Evolutionary conservation across 2,113 vertebrate species (phyloP).

Genomic region (Ancistrus triradiatus): DNA sequence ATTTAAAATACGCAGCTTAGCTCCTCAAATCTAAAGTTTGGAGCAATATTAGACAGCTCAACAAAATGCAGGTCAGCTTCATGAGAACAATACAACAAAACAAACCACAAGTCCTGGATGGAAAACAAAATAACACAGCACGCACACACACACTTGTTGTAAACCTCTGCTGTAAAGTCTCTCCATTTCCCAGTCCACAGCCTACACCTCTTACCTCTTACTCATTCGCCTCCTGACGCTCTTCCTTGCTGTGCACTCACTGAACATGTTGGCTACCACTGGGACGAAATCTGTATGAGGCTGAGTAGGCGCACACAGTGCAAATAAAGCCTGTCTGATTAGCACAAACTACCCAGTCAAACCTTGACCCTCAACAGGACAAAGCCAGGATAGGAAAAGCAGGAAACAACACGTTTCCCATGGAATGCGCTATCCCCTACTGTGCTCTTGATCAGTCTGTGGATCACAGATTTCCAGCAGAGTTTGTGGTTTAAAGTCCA

Average conservation of each 20-base stretch:
- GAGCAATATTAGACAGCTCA: too few species aligned
- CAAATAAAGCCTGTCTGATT: conserved; percentile 11
- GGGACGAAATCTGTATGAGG: conserved; percentile 35
- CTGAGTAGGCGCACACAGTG: neutral
- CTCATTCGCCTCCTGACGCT: conserved; percentile 50
- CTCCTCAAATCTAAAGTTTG: too few species aligned
- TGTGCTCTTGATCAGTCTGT: conserved; percentile 25
- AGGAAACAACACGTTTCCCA: conserved; percentile 52
- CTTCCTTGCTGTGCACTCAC: conserved; percentile 41
- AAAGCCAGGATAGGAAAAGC: conserved; percentile 42
- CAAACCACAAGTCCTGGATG: neutral
- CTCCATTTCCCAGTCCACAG: neutral
- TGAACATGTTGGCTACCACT: conserved; percentile 44
- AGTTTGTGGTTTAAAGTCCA: conserved; percentile 9
- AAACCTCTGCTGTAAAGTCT: neutral
- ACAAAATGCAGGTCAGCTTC: neutral
- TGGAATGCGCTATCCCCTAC: conserved; percentile 38
- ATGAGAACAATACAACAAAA: neutral
- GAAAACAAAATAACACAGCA: neutral
- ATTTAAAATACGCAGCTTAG: too few species aligned
- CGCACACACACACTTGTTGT: neutral
- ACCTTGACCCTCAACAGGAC: conserved; percentile 25
- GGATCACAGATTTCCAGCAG: conserved; percentile 23
- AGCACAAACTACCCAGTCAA: conserved; percentile 7
- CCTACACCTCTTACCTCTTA: conserved; percentile 56